Evolutionary conservation across 2,113 vertebrate genomes (phyloP).

Genomic region (Erythrocercus mccallii): DNA sequence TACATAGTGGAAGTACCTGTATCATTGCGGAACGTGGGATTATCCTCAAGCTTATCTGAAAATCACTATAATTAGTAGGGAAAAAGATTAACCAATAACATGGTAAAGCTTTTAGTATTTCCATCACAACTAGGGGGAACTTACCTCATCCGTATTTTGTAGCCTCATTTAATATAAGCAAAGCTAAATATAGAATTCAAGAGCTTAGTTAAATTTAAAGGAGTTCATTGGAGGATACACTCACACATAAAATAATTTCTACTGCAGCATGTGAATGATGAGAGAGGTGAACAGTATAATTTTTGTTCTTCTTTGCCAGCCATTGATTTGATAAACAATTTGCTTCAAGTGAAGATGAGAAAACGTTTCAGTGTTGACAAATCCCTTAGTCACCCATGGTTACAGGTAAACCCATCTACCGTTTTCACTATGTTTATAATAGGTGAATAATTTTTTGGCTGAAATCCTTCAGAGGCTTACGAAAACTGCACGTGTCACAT

Average conservation of each 20-base stretch:
- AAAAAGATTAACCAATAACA: neutral
- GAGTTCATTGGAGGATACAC: neutral
- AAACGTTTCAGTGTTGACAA: constrained; percentile 98
- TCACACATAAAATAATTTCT: neutral
- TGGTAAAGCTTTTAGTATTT: neutral
- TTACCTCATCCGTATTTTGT: neutral
- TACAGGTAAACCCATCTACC: constrained; percentile 82
- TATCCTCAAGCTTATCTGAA: neutral
- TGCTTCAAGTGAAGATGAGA: constrained; percentile 99
- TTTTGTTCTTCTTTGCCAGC: constrained; percentile 72
- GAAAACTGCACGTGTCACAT: neutral
- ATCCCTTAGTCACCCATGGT: constrained; percentile 96
- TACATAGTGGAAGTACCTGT: neutral
- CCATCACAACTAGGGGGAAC: neutral
- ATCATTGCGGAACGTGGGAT: neutral
- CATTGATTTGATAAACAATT: constrained; percentile 97
- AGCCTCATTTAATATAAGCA: neutral
- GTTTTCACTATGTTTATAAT: neutral
- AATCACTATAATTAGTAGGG: neutral
- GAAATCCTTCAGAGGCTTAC: neutral
- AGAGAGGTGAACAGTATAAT: neutral
- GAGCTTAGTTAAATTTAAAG: neutral
- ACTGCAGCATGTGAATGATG: neutral
- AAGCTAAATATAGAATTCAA: neutral
- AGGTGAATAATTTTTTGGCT: neutral